Evolutionary conservation across 2,797 vertebrate genomes (phyloP), one percentile per base, ranked within the genome.

Genomic region (Sebastes steindachneri): DNA sequence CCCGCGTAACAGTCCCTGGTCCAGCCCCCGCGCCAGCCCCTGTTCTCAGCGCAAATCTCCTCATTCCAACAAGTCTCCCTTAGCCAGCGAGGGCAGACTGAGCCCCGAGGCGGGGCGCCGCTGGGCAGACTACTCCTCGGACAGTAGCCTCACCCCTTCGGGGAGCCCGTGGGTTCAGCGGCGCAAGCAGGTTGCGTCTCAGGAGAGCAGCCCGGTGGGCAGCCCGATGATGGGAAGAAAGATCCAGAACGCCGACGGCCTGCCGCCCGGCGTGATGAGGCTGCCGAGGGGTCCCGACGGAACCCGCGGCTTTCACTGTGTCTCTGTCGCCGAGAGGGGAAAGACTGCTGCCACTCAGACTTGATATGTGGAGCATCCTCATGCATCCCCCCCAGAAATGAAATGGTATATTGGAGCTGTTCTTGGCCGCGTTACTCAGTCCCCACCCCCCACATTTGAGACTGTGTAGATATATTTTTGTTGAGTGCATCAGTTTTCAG

Each of bases 81-180:
- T 99, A 66, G 97, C 94, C 1, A 96, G 95, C 37, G 97, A 97
- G 63, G 93, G 95, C 37, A 93, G 96, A 28, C 92, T 96, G 35
- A 97, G 96, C 73, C 89, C 93, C 0, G 96, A 96, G 77, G 28
- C 95, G 0, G 97, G 97, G 0, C 97, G 95, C 28, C 97, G 96
- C 68, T 96, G 95, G 88, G 95, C 88, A 2, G 99, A 99, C 94
- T 98, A 98, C 89, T 99, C 98, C n/a, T 99, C 98, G 0, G 99
- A 99, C 84, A 99, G 98, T 89, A 99, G 98, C 75, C 88, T 96
- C 82, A 99, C 99, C 0, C 98, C 99, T 3, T 99, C 96, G 0
- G 96, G 97, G 21, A 99, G 99, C 82, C 99, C 98, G 0, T 99
- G 99, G 99, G 97, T 99, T 1, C 99, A 97, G 83, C 96, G 98